phyloP scores from a whole-genome alignment of 2,797 vertebrate species.

The Astyanax mexicanus region DNA sequence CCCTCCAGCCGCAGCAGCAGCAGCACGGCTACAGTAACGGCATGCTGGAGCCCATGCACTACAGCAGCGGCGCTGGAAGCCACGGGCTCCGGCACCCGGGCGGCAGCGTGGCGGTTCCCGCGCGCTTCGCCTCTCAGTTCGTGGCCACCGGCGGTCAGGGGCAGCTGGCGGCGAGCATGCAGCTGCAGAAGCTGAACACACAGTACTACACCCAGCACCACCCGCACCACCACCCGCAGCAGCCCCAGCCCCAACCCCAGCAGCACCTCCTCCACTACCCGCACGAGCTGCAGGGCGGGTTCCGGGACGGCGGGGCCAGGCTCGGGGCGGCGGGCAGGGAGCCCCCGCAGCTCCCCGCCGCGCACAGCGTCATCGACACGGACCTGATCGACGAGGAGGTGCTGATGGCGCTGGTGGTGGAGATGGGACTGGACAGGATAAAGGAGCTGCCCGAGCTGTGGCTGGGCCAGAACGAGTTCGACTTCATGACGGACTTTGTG shows the following conservation, averaged over 20 bases:
- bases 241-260: conserved; percentile 88
- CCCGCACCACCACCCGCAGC: conserved; percentile 84
- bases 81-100: conserved; percentile 81
- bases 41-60: conserved; percentile 86
- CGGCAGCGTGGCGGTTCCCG: conserved; percentile 77
- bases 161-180: conserved; percentile 88
- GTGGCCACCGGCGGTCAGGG: conserved; percentile 69
- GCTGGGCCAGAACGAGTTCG: conserved; percentile 90
- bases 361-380: conserved; percentile 91
- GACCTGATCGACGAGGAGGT: conserved; percentile 92
- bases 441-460: conserved; percentile 90
- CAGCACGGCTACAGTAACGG: conserved; percentile 82
- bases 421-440: conserved; percentile 91
- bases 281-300: conserved; percentile 82
- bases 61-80: conserved; percentile 80
- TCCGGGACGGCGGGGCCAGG: background rate
- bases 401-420: conserved; percentile 89
- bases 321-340: background rate
- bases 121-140: conserved; percentile 71
- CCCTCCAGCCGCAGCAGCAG: conserved; percentile 80
- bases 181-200: conserved; percentile 90
- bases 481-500: conserved; percentile 91
- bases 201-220: conserved; percentile 89
- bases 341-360: conserved; percentile 73
- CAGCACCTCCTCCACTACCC: conserved; percentile 86